These are phyloP conservation scores for Polydrusus pterygomalis DNA, from an alignment of 2,888 invertebrate species.

Conservation along the genomic window DNA sequence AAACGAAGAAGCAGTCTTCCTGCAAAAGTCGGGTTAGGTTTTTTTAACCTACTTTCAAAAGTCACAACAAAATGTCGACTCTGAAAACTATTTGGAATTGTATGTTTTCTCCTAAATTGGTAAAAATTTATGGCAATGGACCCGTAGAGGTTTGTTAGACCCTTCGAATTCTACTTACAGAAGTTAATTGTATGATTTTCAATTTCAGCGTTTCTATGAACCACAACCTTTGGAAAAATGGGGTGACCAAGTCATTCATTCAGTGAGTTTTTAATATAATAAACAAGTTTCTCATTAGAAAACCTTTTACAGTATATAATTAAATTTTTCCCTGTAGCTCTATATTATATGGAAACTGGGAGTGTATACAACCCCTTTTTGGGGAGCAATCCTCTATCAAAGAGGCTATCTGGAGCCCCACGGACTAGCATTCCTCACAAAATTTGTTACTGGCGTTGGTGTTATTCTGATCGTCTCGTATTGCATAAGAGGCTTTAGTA, in stretches of 20 bases:
- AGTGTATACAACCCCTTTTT: slow-evolving; percentile 83
- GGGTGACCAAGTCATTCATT: slow-evolving; percentile 82
- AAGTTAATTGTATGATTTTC: not conserved
- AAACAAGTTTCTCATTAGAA: no score
- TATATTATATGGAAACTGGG: slow-evolving; percentile 81
- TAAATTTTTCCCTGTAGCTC: slow-evolving; percentile 72
- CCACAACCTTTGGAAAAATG: slow-evolving; percentile 81
- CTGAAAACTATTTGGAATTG: slow-evolving; percentile 78
- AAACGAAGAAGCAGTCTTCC: not conserved
- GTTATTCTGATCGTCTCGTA: slow-evolving; percentile 80
- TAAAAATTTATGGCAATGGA: slow-evolving; percentile 80
- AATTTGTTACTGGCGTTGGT: slow-evolving; percentile 79
- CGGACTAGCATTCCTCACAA: slow-evolving; percentile 75
- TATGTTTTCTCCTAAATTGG: slow-evolving; percentile 82
- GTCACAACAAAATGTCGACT: slow-evolving; percentile 63
- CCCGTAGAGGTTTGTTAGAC: slow-evolving; percentile 70
- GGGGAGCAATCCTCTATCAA: slow-evolving; percentile 82
- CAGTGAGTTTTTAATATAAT: slow-evolving; percentile 73
- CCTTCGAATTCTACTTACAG: not conserved
- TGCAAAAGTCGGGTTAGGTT: not conserved
- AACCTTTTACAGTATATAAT: no score
- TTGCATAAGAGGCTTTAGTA: slow-evolving; percentile 80
- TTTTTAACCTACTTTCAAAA: slow-evolving; percentile 13
- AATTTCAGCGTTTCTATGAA: slow-evolving; percentile 78
- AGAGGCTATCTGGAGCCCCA: slow-evolving; percentile 79